Percentiles rank a stretch among this genome's conserved stretches.
Evolutionary conservation across 2,888 invertebrate genomes (phyloP).

Genomic region (Leucoptera coffeella): DNA sequence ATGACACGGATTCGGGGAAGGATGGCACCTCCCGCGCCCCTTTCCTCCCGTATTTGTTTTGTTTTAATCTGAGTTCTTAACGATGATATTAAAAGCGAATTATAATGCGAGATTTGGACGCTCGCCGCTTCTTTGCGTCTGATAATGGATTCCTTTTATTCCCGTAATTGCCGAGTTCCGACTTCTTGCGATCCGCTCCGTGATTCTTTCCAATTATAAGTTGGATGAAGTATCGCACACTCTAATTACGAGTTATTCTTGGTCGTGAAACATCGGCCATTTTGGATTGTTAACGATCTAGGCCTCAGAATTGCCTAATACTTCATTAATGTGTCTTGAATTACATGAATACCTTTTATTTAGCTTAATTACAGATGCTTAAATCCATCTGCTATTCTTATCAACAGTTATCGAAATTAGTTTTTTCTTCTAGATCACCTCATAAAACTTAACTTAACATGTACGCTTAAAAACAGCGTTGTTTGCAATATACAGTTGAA

Average conservation of each 20-base stretch:
- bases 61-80: slow-evolving; percentile 52
- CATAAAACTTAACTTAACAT: too few relatives aligned
- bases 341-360: too few relatives aligned
- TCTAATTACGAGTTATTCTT: slow-evolving; percentile 17
- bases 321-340: too few relatives aligned
- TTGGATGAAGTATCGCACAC: slow-evolving; percentile 22
- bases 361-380: too few relatives aligned
- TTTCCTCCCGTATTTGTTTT: slow-evolving; percentile 41
- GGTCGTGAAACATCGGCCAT: slow-evolving; percentile 13
- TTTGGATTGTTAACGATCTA: too few relatives aligned
- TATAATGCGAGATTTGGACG: slow-evolving; percentile 24
- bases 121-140: slow-evolving; percentile 16
- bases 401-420: too few relatives aligned
- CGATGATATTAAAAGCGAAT: slow-evolving; percentile 49
- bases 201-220: slow-evolving; percentile 20
- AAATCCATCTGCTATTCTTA: too few relatives aligned
- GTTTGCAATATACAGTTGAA: too few relatives aligned
- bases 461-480: too few relatives aligned
- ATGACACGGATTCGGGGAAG: slow-evolving; percentile 55
- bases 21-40: slow-evolving; percentile 34
- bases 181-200: slow-evolving; percentile 18
- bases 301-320: too few relatives aligned
- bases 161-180: slow-evolving; percentile 37
- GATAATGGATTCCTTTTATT: slow-evolving; percentile 43
- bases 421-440: too few relatives aligned